These are phyloP conservation scores for Acronicta aceris DNA, from an alignment of 2,888 invertebrate species.

Conservation along the genomic window DNA sequence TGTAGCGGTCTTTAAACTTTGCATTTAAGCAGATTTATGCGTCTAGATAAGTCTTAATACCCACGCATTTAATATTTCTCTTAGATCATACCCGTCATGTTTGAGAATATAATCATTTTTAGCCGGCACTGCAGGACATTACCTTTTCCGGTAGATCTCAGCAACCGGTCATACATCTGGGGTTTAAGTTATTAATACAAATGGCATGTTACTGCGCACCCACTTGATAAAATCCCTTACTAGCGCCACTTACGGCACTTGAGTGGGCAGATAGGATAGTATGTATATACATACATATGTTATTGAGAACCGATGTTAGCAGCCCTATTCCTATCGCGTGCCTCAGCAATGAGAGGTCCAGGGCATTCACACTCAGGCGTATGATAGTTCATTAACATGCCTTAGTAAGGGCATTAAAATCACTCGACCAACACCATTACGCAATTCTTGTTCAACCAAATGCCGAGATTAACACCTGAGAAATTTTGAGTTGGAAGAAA, in stretches of 20 bases:
- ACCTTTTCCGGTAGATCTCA: conserved; percentile 20
- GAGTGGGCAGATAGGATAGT: conserved; percentile 14
- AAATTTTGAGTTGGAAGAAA: conserved; percentile 36
- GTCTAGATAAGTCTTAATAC: conserved; percentile 42
- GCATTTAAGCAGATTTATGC: conserved; percentile 50
- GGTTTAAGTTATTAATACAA: conserved; percentile 22
- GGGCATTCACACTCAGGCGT: conserved; percentile 61
- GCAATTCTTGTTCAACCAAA: conserved; percentile 56
- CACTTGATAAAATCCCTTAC: conserved; percentile 3
- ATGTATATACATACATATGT: conserved; percentile 13
- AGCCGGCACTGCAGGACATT: conserved; percentile 5
- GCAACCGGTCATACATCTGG: conserved; percentile 3
- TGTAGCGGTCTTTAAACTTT: conserved; percentile 50
- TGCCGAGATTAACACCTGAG: conserved; percentile 44
- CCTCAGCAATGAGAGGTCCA: conserved; percentile 51
- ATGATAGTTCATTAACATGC: conserved; percentile 63
- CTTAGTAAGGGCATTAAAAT: conserved; percentile 58
- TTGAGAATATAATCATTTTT: conserved; percentile 24
- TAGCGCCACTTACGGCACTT: conserved; percentile 14
- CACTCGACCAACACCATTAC: conserved; percentile 59
- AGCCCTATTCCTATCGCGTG: conserved; percentile 53
- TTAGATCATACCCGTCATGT: conserved; percentile 38
- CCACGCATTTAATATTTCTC: conserved; percentile 49
- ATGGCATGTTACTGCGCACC: neutral
- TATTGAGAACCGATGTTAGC: conserved; percentile 19